These are phyloP conservation scores for Hirtodrosophila confusa DNA, from an alignment of 2,888 invertebrate species.

Conservation along the genomic window DNA sequence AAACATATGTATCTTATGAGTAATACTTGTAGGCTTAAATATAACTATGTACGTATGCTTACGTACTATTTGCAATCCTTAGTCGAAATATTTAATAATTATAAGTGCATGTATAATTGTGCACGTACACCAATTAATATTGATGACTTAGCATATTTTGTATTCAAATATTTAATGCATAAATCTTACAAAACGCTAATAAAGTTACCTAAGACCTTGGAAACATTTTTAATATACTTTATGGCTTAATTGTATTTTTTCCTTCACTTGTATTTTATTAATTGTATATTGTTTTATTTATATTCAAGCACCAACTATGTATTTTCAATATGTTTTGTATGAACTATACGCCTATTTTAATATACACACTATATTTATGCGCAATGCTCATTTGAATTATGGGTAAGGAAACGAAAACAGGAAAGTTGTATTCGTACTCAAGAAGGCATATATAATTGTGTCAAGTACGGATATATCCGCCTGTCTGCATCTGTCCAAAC, in stretches of 20 bases:
- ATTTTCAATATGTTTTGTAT: too few relatives aligned
- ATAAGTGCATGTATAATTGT: conserved; percentile 28
- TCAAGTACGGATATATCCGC: too few relatives aligned
- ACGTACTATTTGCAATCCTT: conserved; percentile 25
- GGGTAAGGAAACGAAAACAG: too few relatives aligned
- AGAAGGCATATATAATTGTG: too few relatives aligned
- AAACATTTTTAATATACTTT: neutral
- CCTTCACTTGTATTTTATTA: too few relatives aligned
- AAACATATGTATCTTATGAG: conserved; percentile 21
- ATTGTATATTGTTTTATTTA: too few relatives aligned
- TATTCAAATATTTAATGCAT: conserved; percentile 45
- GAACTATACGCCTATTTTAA: too few relatives aligned
- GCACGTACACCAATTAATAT: conserved; percentile 25
- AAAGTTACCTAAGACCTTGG: conserved; percentile 47
- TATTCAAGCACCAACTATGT: too few relatives aligned
- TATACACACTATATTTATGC: too few relatives aligned
- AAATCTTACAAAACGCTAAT: conserved; percentile 38
- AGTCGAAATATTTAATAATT: conserved; percentile 11
- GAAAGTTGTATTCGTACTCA: too few relatives aligned
- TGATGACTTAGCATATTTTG: conserved; percentile 31
- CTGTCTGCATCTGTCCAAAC: too few relatives aligned
- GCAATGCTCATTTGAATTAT: too few relatives aligned
- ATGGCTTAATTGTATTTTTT: neutral
- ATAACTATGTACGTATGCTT: conserved; percentile 25
- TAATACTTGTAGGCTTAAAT: conserved; percentile 30